Percentiles rank a stretch among this genome's conserved stretches.
phyloP scores from a whole-genome alignment of 1,140 invertebrate genomes.

The Procambarus virginalis region DNA sequence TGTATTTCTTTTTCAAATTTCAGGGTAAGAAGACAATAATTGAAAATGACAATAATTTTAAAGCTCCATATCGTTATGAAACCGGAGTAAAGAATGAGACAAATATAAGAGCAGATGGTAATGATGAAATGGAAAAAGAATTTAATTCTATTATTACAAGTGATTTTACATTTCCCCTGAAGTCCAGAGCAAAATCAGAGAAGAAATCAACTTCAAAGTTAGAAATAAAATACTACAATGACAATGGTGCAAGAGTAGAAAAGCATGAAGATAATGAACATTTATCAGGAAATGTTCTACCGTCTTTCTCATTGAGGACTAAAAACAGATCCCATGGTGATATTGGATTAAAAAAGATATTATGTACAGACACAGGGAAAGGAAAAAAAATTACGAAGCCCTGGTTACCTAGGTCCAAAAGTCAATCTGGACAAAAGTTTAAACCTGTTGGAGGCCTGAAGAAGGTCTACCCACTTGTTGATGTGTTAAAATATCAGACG shows the following conservation, averaged over 20 bases:
- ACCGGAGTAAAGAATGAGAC: background rate
- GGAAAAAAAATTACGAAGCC: background rate
- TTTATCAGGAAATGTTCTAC: background rate
- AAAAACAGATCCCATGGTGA: background rate
- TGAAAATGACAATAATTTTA: constrained; percentile 37
- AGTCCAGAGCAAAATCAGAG: background rate
- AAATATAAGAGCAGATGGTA: background rate
- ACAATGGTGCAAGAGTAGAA: background rate
- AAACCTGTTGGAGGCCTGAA: background rate
- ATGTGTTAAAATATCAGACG: background rate
- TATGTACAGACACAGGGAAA: background rate
- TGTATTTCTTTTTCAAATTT: background rate
- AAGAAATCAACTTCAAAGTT: background rate
- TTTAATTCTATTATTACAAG: background rate
- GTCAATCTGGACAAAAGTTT: background rate
- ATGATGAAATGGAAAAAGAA: background rate
- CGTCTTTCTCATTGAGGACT: background rate
- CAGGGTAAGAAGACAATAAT: constrained; percentile 36
- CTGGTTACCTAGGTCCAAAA: background rate
- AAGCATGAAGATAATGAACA: background rate
- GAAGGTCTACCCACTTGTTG: background rate
- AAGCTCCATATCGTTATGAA: constrained; percentile 47
- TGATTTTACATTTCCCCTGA: background rate
- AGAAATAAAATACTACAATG: background rate
- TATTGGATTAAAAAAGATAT: background rate